Conservation (phyloP, 2,888 invertebrate genomes). For the Dysmachus trigonus region DNA sequence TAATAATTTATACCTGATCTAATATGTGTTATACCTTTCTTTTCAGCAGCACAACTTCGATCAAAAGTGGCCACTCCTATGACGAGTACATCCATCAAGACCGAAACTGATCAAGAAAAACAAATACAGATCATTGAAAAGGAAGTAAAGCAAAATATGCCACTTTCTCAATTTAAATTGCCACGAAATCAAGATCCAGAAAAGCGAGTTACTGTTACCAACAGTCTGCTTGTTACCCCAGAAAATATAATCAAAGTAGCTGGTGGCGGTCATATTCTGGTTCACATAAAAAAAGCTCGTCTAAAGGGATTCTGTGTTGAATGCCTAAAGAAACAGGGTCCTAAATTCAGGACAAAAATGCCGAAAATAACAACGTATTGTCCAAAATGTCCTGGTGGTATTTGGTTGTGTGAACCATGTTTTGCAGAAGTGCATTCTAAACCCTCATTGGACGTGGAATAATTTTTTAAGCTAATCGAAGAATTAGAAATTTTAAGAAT, state of each 20-base stretch:
- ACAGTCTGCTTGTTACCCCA: conserved; percentile 47
- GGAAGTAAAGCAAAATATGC: not conserved
- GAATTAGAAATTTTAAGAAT: not conserved
- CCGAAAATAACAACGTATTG: conserved; percentile 60
- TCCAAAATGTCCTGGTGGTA: conserved; percentile 60
- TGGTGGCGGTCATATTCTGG: conserved; percentile 57
- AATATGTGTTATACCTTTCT: not conserved
- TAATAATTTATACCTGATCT: not conserved
- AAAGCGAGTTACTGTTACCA: not conserved
- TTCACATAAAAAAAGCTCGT: conserved; percentile 58
- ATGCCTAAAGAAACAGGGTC: conserved; percentile 56
- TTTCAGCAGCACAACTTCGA: not conserved
- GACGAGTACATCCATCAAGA: not conserved
- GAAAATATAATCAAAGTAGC: conserved; percentile 57
- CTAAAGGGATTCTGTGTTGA: conserved; percentile 61
- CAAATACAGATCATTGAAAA: not conserved
- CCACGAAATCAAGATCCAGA: not conserved
- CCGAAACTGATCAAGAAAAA: not conserved
- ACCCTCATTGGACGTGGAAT: not conserved
- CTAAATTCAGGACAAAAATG: conserved; percentile 51
- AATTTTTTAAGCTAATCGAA: not conserved
- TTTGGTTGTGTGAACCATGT: conserved; percentile 62
- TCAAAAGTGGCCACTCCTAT: not conserved
- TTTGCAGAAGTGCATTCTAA: conserved; percentile 54
- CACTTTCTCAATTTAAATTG: not conserved